Evolutionary conservation across 2,888 invertebrate genomes (phyloP), one percentile per base, ranked within the genome.

Genomic region (Cacoxenus indagator): DNA sequence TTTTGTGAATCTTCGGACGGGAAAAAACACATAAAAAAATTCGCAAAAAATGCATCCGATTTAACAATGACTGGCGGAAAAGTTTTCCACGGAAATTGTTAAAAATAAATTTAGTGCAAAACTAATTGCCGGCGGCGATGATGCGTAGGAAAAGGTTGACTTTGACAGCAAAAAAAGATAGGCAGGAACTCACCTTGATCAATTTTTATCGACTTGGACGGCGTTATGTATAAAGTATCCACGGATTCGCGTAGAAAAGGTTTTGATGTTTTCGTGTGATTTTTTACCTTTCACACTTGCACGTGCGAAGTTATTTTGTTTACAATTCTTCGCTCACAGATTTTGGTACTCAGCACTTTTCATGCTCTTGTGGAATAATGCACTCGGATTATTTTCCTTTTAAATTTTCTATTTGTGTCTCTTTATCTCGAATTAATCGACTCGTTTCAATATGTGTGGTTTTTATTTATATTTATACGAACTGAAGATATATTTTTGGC

Each of bases 71-170:
- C 17, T 17, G 48, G 22, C 46, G 1, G 1, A 17, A 19, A 19
- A 22, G 22, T 77, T 81, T 80, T 80, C 76, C 68, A 75, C 46
- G 22, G 81, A 83, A 81, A 81, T 69, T 71, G 83, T 81, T 81
- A 81, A 81, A 83, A 81, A 83, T 79, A 74, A 76, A 81, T 78
- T 83, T 83, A 79, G 83, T 82, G 76, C 83, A 81, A 81, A 69
- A 68, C 1, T 62, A 69, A 57, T 64, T 71, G 74, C 81, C 81
- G 79, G 70, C 82, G 79, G 81, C 57, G 69, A 73, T 29, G 29
- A 64, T 66, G 37, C 68, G 64, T 27, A 64, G 66, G 61, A 70
- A 73, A 27, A 59, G 55, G 57, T 48, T 37, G 45, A 46, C 45
- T 55, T 26, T 57, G 46, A 45, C 46, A 17, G 17, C 6, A 61